Percentiles rank a stretch among this genome's conserved stretches.
These are phyloP conservation scores for Cydia fagiglandana DNA, from an alignment of 1,140 invertebrate genomes.

Conservation along the genomic window DNA sequence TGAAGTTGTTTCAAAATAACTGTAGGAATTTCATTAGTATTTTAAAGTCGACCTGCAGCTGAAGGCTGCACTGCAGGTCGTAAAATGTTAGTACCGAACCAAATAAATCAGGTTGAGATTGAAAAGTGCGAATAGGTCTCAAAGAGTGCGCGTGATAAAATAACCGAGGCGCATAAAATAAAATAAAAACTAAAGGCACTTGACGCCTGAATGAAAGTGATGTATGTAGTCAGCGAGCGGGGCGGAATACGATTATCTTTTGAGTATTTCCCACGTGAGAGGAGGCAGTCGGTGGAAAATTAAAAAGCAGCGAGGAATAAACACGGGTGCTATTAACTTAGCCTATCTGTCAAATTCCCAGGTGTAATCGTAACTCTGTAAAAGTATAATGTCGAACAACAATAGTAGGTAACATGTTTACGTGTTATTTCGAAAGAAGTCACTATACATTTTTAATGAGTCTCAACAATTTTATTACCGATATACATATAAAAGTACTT, in stretches of 20 bases:
- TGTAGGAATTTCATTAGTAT: too few relatives aligned
- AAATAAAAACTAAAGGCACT: constrained; percentile 28
- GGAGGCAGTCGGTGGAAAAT: constrained; percentile 46
- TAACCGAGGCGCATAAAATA: constrained; percentile 4
- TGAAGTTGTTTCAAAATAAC: too few relatives aligned
- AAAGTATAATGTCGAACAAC: too few relatives aligned
- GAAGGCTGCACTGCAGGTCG: too few relatives aligned
- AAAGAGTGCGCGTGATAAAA: not conserved
- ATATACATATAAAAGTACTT: too few relatives aligned
- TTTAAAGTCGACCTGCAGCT: too few relatives aligned
- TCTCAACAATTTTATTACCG: too few relatives aligned
- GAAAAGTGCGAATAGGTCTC: not conserved
- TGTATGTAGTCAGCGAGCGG: constrained; percentile 22
- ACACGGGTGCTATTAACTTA: constrained; percentile 28
- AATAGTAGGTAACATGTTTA: too few relatives aligned
- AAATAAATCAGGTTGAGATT: not conserved
- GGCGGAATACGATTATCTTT: constrained; percentile 32
- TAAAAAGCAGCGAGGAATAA: constrained; percentile 41
- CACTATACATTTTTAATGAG: too few relatives aligned
- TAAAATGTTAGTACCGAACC: too few relatives aligned
- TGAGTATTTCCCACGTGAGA: constrained; percentile 34
- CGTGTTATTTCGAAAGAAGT: too few relatives aligned
- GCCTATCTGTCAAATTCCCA: constrained; percentile 7
- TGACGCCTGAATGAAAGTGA: constrained; percentile 29
- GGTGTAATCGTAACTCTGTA: not conserved